A percentile compares a stretch with the other conserved stretches of the same genome.
These are phyloP conservation scores for Leiothrix lutea DNA, from an alignment of 2,113 vertebrate genomes.

Conservation along the genomic window DNA sequence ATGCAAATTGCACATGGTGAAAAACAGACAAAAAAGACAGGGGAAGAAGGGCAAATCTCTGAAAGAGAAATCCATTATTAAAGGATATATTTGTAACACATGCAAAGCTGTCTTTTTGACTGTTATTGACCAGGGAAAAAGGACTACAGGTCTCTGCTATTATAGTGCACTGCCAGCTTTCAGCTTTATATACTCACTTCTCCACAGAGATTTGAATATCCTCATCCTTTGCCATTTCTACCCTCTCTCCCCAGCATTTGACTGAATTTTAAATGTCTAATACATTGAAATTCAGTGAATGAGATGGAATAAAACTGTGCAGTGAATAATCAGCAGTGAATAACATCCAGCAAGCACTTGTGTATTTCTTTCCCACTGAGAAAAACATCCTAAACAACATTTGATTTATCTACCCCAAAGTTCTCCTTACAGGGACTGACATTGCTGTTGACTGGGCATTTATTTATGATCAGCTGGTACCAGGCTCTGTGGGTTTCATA, in stretches of 20 bases:
- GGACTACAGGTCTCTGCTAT: conserved; percentile 6
- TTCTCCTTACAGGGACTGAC: conserved; percentile 55
- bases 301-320: conserved; percentile 43
- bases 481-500: conserved; percentile 34
- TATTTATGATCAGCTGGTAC: conserved; percentile 59
- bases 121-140: conserved; percentile 32
- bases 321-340: conserved; percentile 66
- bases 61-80: not conserved
- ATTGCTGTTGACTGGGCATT: conserved; percentile 63
- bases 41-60: not conserved
- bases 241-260: conserved; percentile 14
- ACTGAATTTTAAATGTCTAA: conserved; percentile 46
- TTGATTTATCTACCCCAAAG: conserved; percentile 60
- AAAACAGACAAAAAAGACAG: not conserved
- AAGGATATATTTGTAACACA: conserved; percentile 8
- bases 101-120: conserved; percentile 31
- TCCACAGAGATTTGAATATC: conserved; percentile 9
- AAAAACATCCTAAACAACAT: conserved; percentile 61
- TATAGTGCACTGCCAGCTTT: not conserved
- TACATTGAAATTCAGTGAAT: conserved; percentile 60
- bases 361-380: conserved; percentile 51
- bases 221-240: conserved; percentile 39
- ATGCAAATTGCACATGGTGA: not conserved
- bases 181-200: conserved; percentile 22
- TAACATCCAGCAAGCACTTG: conserved; percentile 57